Percentiles rank a stretch among this genome's conserved stretches.
Conservation (phyloP, 2,797 vertebrate genomes). For the Sebastes baramenuke region DNA sequence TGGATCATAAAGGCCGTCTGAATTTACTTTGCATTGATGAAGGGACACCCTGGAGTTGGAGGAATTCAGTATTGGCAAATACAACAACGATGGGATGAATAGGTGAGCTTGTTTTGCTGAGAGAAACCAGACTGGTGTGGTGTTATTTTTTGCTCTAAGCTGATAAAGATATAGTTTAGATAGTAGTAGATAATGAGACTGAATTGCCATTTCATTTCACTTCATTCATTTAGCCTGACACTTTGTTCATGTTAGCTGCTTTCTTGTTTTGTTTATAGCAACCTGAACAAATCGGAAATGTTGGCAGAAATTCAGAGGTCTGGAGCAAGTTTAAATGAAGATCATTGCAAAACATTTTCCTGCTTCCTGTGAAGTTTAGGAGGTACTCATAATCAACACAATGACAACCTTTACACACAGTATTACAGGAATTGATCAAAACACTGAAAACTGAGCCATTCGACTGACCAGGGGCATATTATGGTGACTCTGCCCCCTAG, state of each 20-base stretch:
- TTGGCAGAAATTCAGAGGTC: background rate
- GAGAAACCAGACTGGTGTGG: background rate
- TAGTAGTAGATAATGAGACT: background rate
- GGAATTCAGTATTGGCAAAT: background rate
- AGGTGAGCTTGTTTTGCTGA: background rate
- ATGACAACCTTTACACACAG: background rate
- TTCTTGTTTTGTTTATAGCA: background rate
- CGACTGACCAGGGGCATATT: conserved; percentile 19
- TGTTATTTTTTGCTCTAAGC: background rate
- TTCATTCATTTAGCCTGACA: background rate
- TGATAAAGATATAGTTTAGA: background rate
- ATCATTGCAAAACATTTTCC: background rate
- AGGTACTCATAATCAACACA: background rate
- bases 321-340: background rate
- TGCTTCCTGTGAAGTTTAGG: background rate
- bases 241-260: background rate
- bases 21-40: background rate
- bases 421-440: background rate
- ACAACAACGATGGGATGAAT: background rate
- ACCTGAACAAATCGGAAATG: background rate
- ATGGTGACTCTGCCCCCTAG: conserved; percentile 6
- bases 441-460: background rate
- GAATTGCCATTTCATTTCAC: background rate
- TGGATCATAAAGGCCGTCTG: background rate
- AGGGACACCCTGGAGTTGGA: background rate